Conservation (phyloP, 2,797 vertebrate species). For the Micrastur ruficollis region DNA sequence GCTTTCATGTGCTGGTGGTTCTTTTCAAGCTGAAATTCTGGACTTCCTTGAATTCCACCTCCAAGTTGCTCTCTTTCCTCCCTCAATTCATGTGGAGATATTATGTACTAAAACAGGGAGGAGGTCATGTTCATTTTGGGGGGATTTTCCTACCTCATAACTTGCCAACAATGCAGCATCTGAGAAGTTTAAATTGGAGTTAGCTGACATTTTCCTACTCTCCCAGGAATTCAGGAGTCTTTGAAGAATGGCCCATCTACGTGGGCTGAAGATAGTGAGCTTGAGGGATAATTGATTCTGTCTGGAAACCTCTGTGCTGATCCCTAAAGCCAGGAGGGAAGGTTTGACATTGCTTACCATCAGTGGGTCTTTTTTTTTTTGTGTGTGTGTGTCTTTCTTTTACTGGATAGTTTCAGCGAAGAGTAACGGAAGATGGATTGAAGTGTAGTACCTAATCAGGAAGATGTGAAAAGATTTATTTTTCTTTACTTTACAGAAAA, state of each 20-base stretch:
- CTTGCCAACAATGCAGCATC: not conserved
- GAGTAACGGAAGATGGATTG: not conserved
- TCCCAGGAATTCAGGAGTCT: not conserved
- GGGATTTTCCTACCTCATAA: not conserved
- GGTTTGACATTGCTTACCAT: not conserved
- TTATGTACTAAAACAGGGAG: not conserved
- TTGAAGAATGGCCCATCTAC: not conserved
- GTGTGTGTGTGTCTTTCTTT: not conserved
- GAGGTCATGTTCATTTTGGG: not conserved
- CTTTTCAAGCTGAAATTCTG: not conserved
- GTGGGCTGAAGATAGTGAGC: not conserved
- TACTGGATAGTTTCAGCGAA: not conserved
- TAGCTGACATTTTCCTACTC: slow-evolving; percentile 40
- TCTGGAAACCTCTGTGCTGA: slow-evolving; percentile 11
- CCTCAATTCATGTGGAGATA: not conserved
- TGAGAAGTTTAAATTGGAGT: slow-evolving; percentile 32
- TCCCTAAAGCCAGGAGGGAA: slow-evolving; percentile 5
- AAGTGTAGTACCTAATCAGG: not conserved
- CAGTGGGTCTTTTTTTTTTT: not conserved
- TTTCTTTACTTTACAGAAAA: slow-evolving; percentile 82
- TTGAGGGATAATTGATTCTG: slow-evolving; percentile 19
- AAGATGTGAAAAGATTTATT: slow-evolving; percentile 26
- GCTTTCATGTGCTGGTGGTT: not conserved
- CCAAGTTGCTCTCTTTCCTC: not conserved
- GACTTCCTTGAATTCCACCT: not conserved